Conservation (phyloP, 2,113 vertebrate species). For the Actinemys pallida region DNA sequence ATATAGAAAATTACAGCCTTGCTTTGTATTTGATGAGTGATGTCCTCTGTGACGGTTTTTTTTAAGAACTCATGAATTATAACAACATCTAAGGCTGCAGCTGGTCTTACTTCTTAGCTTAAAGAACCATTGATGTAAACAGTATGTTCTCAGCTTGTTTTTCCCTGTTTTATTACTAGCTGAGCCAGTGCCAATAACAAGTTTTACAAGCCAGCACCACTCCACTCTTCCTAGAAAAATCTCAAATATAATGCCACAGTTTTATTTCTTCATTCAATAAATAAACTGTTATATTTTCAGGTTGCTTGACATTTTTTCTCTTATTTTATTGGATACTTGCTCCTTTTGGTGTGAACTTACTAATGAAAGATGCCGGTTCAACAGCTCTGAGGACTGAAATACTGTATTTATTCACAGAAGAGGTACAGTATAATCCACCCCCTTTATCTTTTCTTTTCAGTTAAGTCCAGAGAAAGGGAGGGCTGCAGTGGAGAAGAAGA, state of each 20-base stretch:
- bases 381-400: not conserved
- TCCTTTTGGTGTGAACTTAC: not conserved
- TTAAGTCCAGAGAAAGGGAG: not conserved
- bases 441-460: not conserved
- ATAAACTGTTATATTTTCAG: not conserved
- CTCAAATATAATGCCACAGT: not conserved
- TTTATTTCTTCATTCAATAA: constrained; percentile 23
- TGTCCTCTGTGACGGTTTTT: not conserved
- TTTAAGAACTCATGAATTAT: constrained; percentile 27
- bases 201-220: not conserved
- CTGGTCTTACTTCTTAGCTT: not conserved
- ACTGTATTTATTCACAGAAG: not conserved
- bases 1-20: constrained; percentile 40
- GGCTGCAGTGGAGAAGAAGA: not conserved
- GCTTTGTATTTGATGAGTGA: not conserved
- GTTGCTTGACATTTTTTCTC: not conserved
- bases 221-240: not conserved
- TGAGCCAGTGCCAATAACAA: not conserved
- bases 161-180: not conserved
- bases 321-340: not conserved
- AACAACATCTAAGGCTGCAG: constrained; percentile 4
- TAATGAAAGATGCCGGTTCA: not conserved
- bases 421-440: not conserved
- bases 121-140: constrained; percentile 16
- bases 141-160: constrained; percentile 26